Conservation (phyloP, 2,113 vertebrate species). For the Chrysochloris asiatica region DNA sequence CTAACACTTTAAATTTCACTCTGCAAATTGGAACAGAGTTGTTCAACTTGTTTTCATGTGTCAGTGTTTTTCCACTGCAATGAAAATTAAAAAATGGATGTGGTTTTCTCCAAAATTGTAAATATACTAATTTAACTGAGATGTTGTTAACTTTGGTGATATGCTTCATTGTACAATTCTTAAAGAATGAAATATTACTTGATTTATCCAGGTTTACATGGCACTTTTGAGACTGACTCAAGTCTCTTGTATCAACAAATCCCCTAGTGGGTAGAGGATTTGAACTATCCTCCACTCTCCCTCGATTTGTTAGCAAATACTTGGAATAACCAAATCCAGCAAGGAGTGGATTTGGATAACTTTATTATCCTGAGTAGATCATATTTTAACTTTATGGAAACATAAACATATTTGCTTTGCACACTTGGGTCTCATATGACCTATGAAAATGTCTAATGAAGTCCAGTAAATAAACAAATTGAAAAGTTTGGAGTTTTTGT, state of each 20-base stretch:
- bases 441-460: constrained; percentile 7
- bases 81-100: constrained; percentile 68
- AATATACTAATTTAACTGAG: constrained; percentile 40
- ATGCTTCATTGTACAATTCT: not conserved
- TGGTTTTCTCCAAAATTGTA: constrained; percentile 50
- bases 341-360: not conserved
- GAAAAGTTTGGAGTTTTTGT: not conserved
- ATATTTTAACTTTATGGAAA: constrained; percentile 30
- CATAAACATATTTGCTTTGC: not conserved
- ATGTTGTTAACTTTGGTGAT: not conserved
- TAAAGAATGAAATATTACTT: constrained; percentile 8
- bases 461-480: not conserved
- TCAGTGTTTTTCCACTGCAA: constrained; percentile 59
- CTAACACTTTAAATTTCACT: constrained; percentile 63
- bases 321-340: not conserved
- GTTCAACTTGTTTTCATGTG: constrained; percentile 59
- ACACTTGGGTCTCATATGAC: not conserved
- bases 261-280: not conserved
- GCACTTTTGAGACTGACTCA: not conserved
- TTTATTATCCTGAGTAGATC: not conserved
- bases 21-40: constrained; percentile 58
- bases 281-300: not conserved
- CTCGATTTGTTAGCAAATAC: not conserved
- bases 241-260: not conserved
- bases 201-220: not conserved